These are phyloP conservation scores for Gymnocephalus cernua DNA, from an alignment of 2,113 vertebrate species.

Conservation along the genomic window DNA sequence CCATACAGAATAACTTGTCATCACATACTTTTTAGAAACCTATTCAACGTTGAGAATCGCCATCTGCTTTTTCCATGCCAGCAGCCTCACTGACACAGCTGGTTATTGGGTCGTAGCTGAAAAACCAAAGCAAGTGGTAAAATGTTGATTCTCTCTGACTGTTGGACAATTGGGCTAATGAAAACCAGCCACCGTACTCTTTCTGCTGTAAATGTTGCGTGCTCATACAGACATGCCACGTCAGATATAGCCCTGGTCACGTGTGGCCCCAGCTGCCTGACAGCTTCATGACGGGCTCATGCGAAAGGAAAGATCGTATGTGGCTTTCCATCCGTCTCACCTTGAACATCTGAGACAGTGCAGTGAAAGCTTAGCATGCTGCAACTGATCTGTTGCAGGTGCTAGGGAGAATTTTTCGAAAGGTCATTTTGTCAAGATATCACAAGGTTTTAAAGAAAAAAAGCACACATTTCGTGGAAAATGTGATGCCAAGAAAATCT, in stretches of 20 bases:
- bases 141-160: constrained; percentile 15
- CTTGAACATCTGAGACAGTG: constrained; percentile 64
- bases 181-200: constrained; percentile 28
- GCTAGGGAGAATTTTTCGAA: constrained; percentile 37
- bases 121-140: constrained; percentile 16
- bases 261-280: constrained; percentile 47
- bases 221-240: constrained; percentile 33
- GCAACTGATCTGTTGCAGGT: constrained; percentile 58
- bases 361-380: constrained; percentile 53
- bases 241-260: constrained; percentile 40
- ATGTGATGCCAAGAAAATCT: background rate
- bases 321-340: constrained; percentile 58
- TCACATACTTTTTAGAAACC: constrained; percentile 33
- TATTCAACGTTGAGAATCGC: constrained; percentile 15
- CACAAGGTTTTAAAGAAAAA: constrained; percentile 6
- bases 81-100: constrained; percentile 33
- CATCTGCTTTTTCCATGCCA: constrained; percentile 51
- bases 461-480: constrained; percentile 31
- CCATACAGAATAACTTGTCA: constrained; percentile 36
- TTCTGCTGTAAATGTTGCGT: constrained; percentile 10
- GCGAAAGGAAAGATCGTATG: constrained; percentile 48
- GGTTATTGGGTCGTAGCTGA: constrained; percentile 22
- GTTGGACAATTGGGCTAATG: constrained; percentile 31
- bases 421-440: constrained; percentile 40
- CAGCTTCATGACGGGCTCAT: constrained; percentile 46